Evolutionary conservation across 2,113 vertebrate species (phyloP).

Genomic region (Petrocephalus zakoni): DNA sequence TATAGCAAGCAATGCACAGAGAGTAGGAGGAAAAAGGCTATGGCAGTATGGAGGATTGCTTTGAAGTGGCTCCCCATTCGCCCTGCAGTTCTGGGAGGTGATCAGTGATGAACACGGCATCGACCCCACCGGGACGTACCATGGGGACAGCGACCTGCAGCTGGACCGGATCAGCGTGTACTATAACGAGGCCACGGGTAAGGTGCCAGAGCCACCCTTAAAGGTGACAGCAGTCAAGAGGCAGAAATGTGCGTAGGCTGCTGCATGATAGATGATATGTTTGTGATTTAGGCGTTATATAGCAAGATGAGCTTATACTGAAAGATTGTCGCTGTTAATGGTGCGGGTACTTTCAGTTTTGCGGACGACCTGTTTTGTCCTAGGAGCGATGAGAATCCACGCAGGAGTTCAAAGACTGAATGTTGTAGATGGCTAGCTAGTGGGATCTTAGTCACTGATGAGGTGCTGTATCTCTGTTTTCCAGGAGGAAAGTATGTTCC

Average conservation of each 20-base stretch:
- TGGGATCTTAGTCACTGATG: not conserved
- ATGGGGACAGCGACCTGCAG: constrained; percentile 40
- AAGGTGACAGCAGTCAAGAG: not conserved
- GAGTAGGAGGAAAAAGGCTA: not conserved
- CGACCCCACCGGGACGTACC: constrained; percentile 39
- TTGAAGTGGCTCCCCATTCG: not conserved
- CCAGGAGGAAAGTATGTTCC: constrained; percentile 39
- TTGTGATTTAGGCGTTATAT: not conserved
- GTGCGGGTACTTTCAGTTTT: not conserved
- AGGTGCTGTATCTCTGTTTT: not conserved
- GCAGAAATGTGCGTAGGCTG: not conserved
- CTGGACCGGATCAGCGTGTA: constrained; percentile 40
- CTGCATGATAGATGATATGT: no score
- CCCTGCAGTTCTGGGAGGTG: constrained; percentile 37
- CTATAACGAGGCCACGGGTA: constrained; percentile 40
- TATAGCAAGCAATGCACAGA: not conserved
- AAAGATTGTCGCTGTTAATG: no score
- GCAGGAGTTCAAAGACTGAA: not conserved
- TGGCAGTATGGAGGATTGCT: not conserved
- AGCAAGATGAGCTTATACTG: no score
- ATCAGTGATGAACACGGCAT: constrained; percentile 41
- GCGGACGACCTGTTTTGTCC: not conserved
- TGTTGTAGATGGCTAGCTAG: not conserved
- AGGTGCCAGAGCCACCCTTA: not conserved
- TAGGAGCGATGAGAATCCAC: not conserved